Base-by-base conservation (phyloP, 92 coral and sea anemone genomes). In the Muricea muricata region DNA sequence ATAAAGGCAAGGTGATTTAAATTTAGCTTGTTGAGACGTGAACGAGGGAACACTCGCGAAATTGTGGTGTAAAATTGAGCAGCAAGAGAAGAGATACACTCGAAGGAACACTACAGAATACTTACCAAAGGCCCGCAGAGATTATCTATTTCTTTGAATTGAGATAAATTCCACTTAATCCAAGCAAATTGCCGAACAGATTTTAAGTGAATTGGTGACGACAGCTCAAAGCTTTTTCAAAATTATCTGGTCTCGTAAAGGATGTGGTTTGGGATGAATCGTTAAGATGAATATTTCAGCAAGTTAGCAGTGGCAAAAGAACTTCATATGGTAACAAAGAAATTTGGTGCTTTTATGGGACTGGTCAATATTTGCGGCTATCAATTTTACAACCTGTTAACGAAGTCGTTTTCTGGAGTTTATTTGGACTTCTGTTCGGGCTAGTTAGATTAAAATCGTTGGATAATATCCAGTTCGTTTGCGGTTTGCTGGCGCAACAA, bases 161-260 rank as follows among this genome's bases (percentile, higher is more conserved):
- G 65, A 34, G 20, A 35, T 34, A 57, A 56, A 78, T 78, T 78
- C 83, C 83, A 14, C 1, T 56, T 78, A 25, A 78, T 55, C 83
- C 83, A 78, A 78, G 83, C 28, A 23, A 78, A 78, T 11, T 57
- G 52, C 28, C 34, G 30, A 55, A 78, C 83, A 78, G 83, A 78
- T 78, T 33, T 78, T 18, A 6, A 0, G 70, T 3, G 26, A 37
- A 33, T 54, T 78, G 50, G 60, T 76, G 47, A 9, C 56, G 52
- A 34, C 55, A 63, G 70, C 70, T 63, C 26, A 52, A 52, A 52
- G 60, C 18, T 26, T 28, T 12, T 29, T 1, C 37, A 28, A 63
- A 10, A 0, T n/a, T 1, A 0, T 26, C 4, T 24, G 0, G 35
- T 5, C 30, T 63, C 30, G 70, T 15, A 63, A 26, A 63, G 30